Conservation (phyloP, 64 coral and sea anemone species). For the Hydrozoanthus tunicans region DNA sequence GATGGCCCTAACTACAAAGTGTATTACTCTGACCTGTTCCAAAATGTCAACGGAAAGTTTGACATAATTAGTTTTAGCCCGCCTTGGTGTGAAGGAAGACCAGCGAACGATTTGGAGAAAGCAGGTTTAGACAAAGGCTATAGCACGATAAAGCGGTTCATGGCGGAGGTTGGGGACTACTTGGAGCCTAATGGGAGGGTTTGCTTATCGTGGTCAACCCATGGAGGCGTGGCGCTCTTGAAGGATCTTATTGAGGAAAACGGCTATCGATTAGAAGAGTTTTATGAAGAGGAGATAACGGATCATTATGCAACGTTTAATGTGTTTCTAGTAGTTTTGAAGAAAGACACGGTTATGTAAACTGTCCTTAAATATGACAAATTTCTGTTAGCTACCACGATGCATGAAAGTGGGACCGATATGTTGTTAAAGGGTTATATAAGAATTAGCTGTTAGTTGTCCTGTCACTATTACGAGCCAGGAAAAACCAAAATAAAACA, state of each 20-base stretch:
- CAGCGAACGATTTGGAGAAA: neutral
- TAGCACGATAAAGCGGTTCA: neutral
- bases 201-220: conserved; percentile 1
- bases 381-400: too few relatives aligned
- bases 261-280: neutral
- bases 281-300: neutral
- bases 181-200: neutral
- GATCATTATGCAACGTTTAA: neutral
- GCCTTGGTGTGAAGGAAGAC: neutral
- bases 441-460: too few relatives aligned
- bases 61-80: neutral
- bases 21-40: too few relatives aligned
- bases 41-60: too few relatives aligned
- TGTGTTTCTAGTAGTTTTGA: neutral
- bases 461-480: too few relatives aligned
- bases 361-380: too few relatives aligned
- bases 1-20: too few relatives aligned
- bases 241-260: neutral
- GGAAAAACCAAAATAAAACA: too few relatives aligned
- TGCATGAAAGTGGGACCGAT: too few relatives aligned
- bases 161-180: neutral
- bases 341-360: neutral
- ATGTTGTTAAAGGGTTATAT: too few relatives aligned
- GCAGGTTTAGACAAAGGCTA: neutral
- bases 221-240: neutral